These are phyloP conservation scores for Lycaena phlaeas DNA, from an alignment of 2,888 invertebrate genomes.

Conservation along the genomic window DNA sequence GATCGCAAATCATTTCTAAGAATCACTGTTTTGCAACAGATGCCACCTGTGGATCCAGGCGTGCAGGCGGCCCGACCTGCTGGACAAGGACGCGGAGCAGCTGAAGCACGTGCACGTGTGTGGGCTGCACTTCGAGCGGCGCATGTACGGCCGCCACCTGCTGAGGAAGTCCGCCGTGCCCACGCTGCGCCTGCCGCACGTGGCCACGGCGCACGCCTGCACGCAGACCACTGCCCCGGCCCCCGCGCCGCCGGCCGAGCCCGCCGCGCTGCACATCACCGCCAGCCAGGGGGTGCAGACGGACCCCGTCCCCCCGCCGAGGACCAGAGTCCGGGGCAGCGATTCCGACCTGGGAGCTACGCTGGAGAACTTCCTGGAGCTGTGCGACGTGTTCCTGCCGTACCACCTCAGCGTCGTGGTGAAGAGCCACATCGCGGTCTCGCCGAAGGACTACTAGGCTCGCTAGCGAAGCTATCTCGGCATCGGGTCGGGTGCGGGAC, in stretches of 20 bases:
- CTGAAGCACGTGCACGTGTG: constrained; percentile 17
- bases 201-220: constrained; percentile 1
- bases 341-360: not conserved
- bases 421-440: constrained; percentile 5
- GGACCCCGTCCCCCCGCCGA: no score
- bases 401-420: constrained; percentile 11
- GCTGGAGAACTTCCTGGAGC: constrained; percentile 10
- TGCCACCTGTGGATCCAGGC: constrained; percentile 14
- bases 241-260: constrained; percentile 8
- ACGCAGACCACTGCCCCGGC: constrained; percentile 14
- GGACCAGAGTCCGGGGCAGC: no score
- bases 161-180: constrained; percentile 23
- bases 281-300: constrained; percentile 18
- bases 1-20: no score
- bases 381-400: constrained; percentile 15
- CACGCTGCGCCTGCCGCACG: constrained; percentile 19
- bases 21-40: no score
- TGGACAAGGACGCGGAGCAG: constrained; percentile 14
- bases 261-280: constrained; percentile 12
- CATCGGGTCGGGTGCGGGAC: no score
- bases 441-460: not conserved
- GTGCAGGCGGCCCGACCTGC: constrained; percentile 15
- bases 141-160: constrained; percentile 19
- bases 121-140: constrained; percentile 17
- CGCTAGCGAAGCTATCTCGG: no score